Percentiles rank a stretch among this genome's conserved stretches.
Conservation (phyloP, 2,888 invertebrate species). For the Euclidia mi region DNA sequence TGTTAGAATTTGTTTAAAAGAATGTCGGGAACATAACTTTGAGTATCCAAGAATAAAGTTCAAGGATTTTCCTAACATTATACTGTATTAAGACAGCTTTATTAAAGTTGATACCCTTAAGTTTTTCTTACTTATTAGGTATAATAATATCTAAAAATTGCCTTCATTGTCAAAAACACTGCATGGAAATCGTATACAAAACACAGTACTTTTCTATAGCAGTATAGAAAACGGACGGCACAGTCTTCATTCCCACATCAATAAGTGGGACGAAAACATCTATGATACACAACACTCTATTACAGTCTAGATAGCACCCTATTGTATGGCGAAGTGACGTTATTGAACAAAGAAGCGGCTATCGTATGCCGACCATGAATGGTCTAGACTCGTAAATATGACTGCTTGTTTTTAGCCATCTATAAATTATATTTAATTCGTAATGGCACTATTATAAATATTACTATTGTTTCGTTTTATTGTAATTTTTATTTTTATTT, state of each 20-base stretch:
- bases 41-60: neutral
- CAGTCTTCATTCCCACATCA: neutral
- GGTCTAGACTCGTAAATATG: conserved; percentile 14
- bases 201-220: no score
- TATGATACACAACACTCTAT: conserved; percentile 1
- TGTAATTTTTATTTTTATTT: neutral
- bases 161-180: no score
- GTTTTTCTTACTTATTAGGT: no score
- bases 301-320: neutral
- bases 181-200: no score
- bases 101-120: no score
- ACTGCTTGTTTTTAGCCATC: conserved; percentile 12
- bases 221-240: neutral
- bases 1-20: conserved; percentile 17
- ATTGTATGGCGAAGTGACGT: conserved; percentile 2
- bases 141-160: no score
- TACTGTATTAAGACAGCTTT: no score
- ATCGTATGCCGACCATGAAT: neutral
- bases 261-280: neutral
- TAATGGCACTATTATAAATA: conserved; percentile 7
- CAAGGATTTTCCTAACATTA: no score
- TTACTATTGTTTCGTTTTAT: conserved; percentile 10
- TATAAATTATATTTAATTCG: conserved; percentile 12
- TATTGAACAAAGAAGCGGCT: conserved; percentile 1
- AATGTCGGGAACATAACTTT: conserved; percentile 13